These are phyloP conservation scores for Parazoanthus swiftii DNA, from an alignment of 92 coral and sea anemone genomes.

Conservation along the genomic window DNA sequence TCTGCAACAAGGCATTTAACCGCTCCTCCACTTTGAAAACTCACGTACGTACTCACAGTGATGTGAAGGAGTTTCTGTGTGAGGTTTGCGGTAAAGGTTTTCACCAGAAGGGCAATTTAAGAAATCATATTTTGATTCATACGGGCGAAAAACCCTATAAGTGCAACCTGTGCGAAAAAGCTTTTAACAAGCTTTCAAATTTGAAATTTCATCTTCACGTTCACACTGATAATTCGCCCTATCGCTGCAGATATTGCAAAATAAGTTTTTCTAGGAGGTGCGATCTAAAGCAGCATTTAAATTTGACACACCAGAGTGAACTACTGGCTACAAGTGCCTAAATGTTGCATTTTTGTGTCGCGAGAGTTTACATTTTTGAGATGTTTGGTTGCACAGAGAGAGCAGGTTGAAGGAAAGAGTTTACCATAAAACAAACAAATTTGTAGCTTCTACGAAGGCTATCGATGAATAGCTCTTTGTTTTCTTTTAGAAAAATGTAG, in stretches of 20 bases:
- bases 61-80: constrained; percentile 78
- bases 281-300: constrained; percentile 69
- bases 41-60: constrained; percentile 82
- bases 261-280: constrained; percentile 83
- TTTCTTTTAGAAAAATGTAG: background rate
- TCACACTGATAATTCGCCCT: constrained; percentile 83
- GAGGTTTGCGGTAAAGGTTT: constrained; percentile 85
- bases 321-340: background rate
- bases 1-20: constrained; percentile 83
- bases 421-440: background rate
- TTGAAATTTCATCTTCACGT: constrained; percentile 87
- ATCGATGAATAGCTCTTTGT: background rate
- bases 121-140: constrained; percentile 83
- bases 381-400: constrained; percentile 17
- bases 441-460: background rate
- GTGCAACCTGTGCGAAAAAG: constrained; percentile 77
- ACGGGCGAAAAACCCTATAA: constrained; percentile 89
- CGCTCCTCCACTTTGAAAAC: constrained; percentile 88
- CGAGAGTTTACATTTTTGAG: constrained; percentile 2
- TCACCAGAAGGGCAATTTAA: constrained; percentile 89
- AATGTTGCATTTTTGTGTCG: background rate
- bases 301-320: background rate
- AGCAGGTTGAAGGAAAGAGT: background rate
- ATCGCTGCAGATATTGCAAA: constrained; percentile 76
- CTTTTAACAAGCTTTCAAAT: constrained; percentile 87